Base-by-base conservation (phyloP, 1,140 invertebrate genomes). In the Mizuhopecten yessoensis region DNA sequence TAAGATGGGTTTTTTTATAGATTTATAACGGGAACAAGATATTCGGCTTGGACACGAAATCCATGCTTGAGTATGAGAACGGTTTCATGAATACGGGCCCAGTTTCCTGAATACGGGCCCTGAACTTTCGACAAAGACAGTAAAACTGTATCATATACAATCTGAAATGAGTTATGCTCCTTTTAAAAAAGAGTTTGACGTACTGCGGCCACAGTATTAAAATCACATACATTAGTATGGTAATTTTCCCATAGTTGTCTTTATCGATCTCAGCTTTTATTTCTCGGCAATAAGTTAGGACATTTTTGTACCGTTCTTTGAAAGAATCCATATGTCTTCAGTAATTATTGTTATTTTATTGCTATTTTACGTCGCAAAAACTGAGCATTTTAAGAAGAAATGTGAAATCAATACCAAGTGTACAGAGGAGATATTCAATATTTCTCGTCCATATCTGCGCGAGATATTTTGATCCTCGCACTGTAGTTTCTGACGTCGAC, bases 301-400 rank as follows among this genome's bases (percentile, higher is more conserved):
- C 29, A 75, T 75, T 29, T 75, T 75, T 75, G 57, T 75, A 75
- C 57, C 23, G 9, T 75, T 9, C 29, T 75, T 75, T 75, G 23
- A 29, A 75, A 29, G 57, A 75, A 75, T 9, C 57, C 57, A 75
- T 75, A 75, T n/a, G 57, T 75, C 20, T 75, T 7, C 29, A n/a
- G 17, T 17, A 75, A 75, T 75, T 75, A 75, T 75, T 29, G 57
- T 29, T n/a, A 75, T 75, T 75, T 75, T 75, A 75, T 75, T 75
- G 57, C 29, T 75, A 23, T 75, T 75, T 75, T 75, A 75, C 57
- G 23, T 29, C 5, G 11, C 57, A 75, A 75, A 75, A 75, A n/a
- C 57, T 29, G 57, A 29, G 5, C 57, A 75, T 75, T 75, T 75
- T 29, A n/a, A 75, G 57, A 75, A 75, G 57, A 17, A 29, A 75